These are phyloP conservation scores for Podocnemis expansa DNA, from an alignment of 2,113 vertebrate species.

Conservation along the genomic window DNA sequence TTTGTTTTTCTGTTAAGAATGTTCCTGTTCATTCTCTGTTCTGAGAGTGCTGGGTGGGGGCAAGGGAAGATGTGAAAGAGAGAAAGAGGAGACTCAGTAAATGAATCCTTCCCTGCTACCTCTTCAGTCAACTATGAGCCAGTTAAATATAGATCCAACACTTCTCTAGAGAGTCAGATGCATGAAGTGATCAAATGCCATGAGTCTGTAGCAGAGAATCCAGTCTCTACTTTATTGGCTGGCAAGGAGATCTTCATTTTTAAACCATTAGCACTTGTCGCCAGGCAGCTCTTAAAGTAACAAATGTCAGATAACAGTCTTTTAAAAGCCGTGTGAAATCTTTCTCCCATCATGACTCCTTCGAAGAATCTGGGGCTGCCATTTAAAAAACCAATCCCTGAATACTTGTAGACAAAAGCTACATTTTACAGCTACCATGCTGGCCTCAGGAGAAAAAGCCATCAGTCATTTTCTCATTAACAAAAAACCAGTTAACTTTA, in stretches of 20 bases:
- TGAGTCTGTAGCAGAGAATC: background rate
- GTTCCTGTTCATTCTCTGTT: background rate
- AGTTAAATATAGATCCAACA: constrained; percentile 37
- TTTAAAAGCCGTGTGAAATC: constrained; percentile 9
- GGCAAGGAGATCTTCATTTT: background rate
- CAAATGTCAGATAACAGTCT: background rate
- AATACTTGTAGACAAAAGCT: background rate
- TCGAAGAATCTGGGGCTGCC: background rate
- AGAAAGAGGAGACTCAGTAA: constrained; percentile 12
- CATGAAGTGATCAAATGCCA: background rate
- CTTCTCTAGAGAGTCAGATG: background rate
- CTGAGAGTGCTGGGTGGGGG: background rate
- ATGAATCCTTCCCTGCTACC: background rate
- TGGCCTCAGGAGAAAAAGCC: background rate
- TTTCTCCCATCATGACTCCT: background rate
- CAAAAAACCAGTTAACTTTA: background rate
- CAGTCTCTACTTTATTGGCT: background rate
- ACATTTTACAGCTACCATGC: background rate
- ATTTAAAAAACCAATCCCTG: background rate
- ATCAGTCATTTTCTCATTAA: background rate
- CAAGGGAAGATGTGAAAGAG: constrained; percentile 7
- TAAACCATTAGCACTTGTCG: background rate
- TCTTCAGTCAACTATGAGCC: background rate
- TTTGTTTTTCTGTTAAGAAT: background rate
- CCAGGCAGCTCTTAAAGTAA: background rate